phyloP scores from a whole-genome alignment of 2,888 invertebrate species.

The Eilema caniola region DNA sequence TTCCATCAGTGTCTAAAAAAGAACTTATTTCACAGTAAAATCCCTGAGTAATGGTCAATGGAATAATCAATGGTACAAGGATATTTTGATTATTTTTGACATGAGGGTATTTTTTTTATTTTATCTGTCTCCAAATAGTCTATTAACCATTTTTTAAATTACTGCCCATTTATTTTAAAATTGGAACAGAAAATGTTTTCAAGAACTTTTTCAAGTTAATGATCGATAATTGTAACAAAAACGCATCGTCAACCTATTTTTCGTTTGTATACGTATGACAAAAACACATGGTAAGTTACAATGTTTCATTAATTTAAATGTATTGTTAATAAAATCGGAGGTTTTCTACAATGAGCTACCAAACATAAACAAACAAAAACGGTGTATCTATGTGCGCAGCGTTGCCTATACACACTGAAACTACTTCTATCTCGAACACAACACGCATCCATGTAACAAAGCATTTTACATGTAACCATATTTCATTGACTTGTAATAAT shows the following conservation, averaged over 20 bases:
- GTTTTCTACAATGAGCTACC: conserved; percentile 32
- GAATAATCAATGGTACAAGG: background rate
- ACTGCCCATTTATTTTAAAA: background rate
- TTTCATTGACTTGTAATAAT: conserved; percentile 14
- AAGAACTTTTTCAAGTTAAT: conserved; percentile 6
- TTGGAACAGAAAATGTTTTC: background rate
- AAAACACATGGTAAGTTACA: conserved; percentile 33
- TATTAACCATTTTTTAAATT: too few relatives aligned
- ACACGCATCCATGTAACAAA: conserved; percentile 49
- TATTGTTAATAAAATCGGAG: conserved; percentile 16
- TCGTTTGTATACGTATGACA: conserved; percentile 37
- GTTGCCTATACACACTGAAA: conserved; percentile 30
- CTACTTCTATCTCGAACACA: conserved; percentile 31
- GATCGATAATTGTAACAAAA: conserved; percentile 52
- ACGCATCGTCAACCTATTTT: conserved; percentile 31
- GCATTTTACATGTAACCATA: conserved; percentile 28
- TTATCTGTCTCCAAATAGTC: background rate
- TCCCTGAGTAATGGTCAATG: background rate
- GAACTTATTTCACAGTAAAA: background rate
- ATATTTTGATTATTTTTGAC: background rate
- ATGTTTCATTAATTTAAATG: conserved; percentile 2
- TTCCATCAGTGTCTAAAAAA: background rate
- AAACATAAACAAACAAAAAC: conserved; percentile 60
- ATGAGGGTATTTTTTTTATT: background rate
- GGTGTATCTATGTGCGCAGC: conserved; percentile 33